Percentiles rank a stretch among this genome's conserved stretches.
Evolutionary conservation across 2,113 vertebrate genomes (phyloP).

Genomic region (Pyxicephalus adspersus): DNA sequence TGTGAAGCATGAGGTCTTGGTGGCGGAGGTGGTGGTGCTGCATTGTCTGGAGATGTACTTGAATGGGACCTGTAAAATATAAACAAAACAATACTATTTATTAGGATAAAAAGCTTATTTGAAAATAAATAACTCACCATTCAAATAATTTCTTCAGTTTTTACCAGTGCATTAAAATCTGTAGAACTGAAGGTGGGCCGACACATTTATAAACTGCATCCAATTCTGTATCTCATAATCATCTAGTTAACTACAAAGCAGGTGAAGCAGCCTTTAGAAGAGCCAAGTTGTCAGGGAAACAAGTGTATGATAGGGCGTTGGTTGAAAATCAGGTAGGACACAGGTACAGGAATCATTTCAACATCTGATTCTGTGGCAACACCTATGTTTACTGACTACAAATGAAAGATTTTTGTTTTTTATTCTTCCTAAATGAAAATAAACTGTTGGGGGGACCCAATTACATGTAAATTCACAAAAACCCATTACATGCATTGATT

Average conservation of each 20-base stretch:
- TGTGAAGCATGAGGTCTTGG: constrained; percentile 92
- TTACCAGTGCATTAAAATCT: no score
- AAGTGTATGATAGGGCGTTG: constrained; percentile 29
- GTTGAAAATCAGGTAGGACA: constrained; percentile 35
- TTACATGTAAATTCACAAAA: no score
- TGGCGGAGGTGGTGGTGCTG: constrained; percentile 91
- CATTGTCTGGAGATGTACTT: constrained; percentile 89
- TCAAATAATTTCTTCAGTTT: not conserved
- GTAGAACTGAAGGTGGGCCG: constrained; percentile 1
- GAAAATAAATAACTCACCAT: constrained; percentile 10
- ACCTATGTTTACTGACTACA: constrained; percentile 16
- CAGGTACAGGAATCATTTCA: constrained; percentile 10
- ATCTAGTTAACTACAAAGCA: constrained; percentile 21
- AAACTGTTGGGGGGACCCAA: no score
- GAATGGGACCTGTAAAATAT: constrained; percentile 95
- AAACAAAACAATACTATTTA: constrained; percentile 56
- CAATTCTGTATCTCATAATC: constrained; percentile 2
- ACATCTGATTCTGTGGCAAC: constrained; percentile 11
- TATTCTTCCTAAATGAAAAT: no score
- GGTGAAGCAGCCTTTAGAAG: constrained; percentile 6
- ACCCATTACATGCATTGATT: no score
- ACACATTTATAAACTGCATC: constrained; percentile 10
- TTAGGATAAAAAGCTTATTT: not conserved
- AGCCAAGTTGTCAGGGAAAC: constrained; percentile 44
- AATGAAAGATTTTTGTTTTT: not conserved